phyloP scores from a whole-genome alignment of 2,113 vertebrate species.

The Andinoacara biseriatus region DNA sequence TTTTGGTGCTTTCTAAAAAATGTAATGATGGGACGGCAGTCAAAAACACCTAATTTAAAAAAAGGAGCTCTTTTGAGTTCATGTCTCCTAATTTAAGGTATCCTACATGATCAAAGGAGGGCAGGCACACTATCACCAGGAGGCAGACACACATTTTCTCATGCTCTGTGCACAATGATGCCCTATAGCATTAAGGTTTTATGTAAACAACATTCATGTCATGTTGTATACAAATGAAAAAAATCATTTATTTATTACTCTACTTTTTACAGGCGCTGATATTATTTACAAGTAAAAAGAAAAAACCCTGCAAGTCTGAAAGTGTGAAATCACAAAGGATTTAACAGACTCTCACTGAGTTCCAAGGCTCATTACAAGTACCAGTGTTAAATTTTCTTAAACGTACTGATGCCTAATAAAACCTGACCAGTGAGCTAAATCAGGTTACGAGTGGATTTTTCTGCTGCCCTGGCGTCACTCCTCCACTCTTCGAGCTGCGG shows the following conservation, averaged over 20 bases:
- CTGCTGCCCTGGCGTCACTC: neutral
- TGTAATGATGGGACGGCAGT: neutral
- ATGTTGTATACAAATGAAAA: fast-evolving
- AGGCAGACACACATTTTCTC: neutral
- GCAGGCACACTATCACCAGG: neutral
- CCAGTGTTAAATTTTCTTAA: neutral
- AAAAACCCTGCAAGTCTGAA: neutral
- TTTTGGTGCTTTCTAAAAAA: neutral
- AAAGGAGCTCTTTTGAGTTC: neutral
- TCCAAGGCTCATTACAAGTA: neutral
- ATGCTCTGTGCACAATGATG: neutral
- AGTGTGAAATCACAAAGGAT: neutral
- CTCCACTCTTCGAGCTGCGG: conserved; percentile 21
- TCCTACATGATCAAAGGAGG: neutral
- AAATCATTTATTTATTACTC: neutral
- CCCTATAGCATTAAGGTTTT: neutral
- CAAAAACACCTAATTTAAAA: neutral
- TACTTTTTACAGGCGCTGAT: neutral
- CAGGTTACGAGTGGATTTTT: conserved; percentile 19
- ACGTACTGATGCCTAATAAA: conserved; percentile 6
- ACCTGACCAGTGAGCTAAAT: conserved; percentile 33
- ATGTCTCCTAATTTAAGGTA: neutral
- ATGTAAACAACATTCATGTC: neutral
- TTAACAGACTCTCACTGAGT: neutral
- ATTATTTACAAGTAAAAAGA: neutral